phyloP scores from a whole-genome alignment of 2,113 vertebrate genomes.

The Seriola dumerili region DNA sequence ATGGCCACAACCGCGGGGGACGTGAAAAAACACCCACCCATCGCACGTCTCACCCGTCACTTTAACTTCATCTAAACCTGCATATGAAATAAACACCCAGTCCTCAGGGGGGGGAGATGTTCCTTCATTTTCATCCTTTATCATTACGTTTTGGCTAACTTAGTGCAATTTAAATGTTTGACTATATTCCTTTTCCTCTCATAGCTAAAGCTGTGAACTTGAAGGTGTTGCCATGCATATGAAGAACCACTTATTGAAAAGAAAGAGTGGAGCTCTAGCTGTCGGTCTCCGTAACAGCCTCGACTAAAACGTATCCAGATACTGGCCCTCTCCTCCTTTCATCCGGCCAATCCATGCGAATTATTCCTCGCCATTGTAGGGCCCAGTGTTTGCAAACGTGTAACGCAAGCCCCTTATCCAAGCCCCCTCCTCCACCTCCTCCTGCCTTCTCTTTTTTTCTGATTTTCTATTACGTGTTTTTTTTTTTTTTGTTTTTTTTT shows the following conservation, averaged over 20 bases:
- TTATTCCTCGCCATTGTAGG: slow-evolving; percentile 47
- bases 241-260: not conserved
- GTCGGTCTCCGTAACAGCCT: not conserved
- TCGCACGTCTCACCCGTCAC: not conserved
- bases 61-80: not conserved
- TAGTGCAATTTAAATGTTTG: not conserved
- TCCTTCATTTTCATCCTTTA: not conserved
- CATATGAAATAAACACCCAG: not conserved
- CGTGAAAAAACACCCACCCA: not conserved
- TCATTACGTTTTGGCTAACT: not conserved
- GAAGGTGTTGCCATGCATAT: not conserved
- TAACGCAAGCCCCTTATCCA: slow-evolving; percentile 35
- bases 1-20: slow-evolving; percentile 25
- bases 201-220: not conserved
- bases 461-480: slow-evolving; percentile 69
- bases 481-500: slow-evolving; percentile 51
- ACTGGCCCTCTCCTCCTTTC: slow-evolving; percentile 30
- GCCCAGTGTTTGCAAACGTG: slow-evolving; percentile 54
- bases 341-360: slow-evolving; percentile 33
- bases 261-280: not conserved
- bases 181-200: not conserved
- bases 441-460: slow-evolving; percentile 34
- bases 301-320: slow-evolving; percentile 23
- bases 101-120: not conserved
- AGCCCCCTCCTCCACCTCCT: not conserved